Evolutionary conservation across 1,140 invertebrate species (phyloP), one percentile per base, ranked within the genome.

Genomic region (Lineus longissimus): DNA sequence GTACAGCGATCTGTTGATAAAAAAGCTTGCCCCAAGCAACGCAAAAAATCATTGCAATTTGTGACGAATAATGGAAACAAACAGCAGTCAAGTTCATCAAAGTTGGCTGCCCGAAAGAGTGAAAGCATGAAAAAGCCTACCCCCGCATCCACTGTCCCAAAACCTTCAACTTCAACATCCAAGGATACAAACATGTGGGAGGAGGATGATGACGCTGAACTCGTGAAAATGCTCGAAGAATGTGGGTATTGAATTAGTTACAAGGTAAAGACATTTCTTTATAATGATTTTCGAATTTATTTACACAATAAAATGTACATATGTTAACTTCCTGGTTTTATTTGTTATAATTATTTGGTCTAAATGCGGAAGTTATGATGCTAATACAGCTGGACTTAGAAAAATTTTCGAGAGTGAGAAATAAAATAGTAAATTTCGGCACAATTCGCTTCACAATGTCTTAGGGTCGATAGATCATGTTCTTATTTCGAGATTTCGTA

Each of bases 401-500:
- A n/a, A n/a, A n/a, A n/a, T n/a, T n/a, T n/a, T n/a, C n/a, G n/a
- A n/a, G n/a, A n/a, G n/a, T 43, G 33, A 15, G 33, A 36, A 36
- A 36, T 36, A 36, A 4, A 36, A 7, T 36, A 7, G 4, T 7
- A 4, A 36, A 36, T 15, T 36, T 36, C 33, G 9, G n/a, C 6
- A 51, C n/a, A 7, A 6, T 51, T 51, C 47, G n/a, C n/a, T 27
- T 6, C 19, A n/a, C n/a, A 7, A 27, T n/a, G 9, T 51, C 25
- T 43, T 51, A 51, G 4, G 47, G 47, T 51, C 47, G 6, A n/a
- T 51, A 51, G 47, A 51, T 51, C 47, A 51, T 51, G 47, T 51
- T 51, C n/a, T n/a, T 51, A n/a, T 51, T 51, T 4, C 47, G 47
- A 23, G 47, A 51, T n/a, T 51, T 51, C n/a, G 6, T 51, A n/a